Evolutionary conservation across 64 coral and sea anemone species (phyloP), one percentile per base, ranked within the genome.

Genomic region (Actinia tenebrosa): DNA sequence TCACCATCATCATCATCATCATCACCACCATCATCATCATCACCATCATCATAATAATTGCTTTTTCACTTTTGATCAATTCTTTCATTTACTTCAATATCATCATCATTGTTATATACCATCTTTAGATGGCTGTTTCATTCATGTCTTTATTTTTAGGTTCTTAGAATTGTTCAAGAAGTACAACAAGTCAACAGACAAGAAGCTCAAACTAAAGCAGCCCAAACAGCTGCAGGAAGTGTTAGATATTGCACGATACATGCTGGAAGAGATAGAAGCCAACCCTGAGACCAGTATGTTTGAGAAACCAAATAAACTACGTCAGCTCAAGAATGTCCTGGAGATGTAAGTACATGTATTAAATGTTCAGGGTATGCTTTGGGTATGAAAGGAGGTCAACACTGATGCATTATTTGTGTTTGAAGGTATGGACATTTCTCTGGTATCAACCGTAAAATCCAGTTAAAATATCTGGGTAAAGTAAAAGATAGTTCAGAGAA

Each of bases 361-460:
- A 37, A 37, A 37, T 37, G 0, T 37, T 37, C 1, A 37, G 30
- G 30, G 30, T 37, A 37, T 37, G 30, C 30, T 37, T 37, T 37
- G 30, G 30, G 30, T 37, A 37, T 37, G 30, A 37, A 37, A 37
- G 30, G 30, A 37, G 30, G 30, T 30, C 7, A 42, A 7, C 42
- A 77, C 10, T 79, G 7, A 66, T n/a, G 63, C 4, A 23, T 66
- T 15, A 44, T 78, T 58, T 59, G 45, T 45, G 46, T 52, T 43
- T 55, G 10, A 71, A 99, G 97, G 97, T 99, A 99, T 80, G 97
- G 97, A 19, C 92, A 99, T 88, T 99, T 99, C 44, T 99, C 97
- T 56, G 97, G 97, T 19, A 99, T 99, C 17, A 99, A 99, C 84
- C 88, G 97, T 81, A 99, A 99, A 50, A 80, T 99, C 54, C 97